Base-by-base conservation (phyloP, 2,113 vertebrate species). In the Enhydra lutris region DNA sequence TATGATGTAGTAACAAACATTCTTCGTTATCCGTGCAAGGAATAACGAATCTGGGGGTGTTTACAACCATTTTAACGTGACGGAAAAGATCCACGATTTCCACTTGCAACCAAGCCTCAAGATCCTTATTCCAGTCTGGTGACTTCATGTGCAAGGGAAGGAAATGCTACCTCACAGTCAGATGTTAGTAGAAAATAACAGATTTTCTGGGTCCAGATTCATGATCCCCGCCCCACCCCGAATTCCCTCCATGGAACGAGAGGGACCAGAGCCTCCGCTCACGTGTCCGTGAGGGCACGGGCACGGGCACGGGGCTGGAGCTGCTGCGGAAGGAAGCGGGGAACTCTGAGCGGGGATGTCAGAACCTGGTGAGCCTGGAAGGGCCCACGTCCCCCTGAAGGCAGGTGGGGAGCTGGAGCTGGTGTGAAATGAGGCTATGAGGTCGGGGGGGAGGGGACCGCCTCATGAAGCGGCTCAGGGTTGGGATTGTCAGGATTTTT, bases 271-370 rank as follows among this genome's bases (percentile, higher is more conserved):
- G 36, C 1, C 42, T n/a, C 34, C 17, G 15, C 59, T 55, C 36
- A 67, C 6, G 0, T 4, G 79, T 47, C 59, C 0, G 0, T 12
- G 47, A 8, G 23, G 17, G 63, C 2, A 34, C 0, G 1, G 17
- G 63, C 2, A 34, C 0, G 1, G 8, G 29, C 2, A 39, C 0
- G 2, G 6, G 29, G 24, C 1, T 3, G 61, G 45, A 59, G 7
- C 18, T 20, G 29, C 11, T 21, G 8, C 8, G 73, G n/a, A 29
- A 34, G 34, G 50, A 84, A 79, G 71, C 7, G 29, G 45, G 6
- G 55, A 34, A 39, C 50, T 31, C 21, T 24, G 3, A 20, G 47
- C 8, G 6, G n/a, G 63, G 34, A 24, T 57, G 34, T 17, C 76
- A 17, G 50, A 74, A 18, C 21, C 8, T 2, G 7, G 29, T 6